Percentiles rank a stretch among this genome's conserved stretches.
These are phyloP conservation scores for Caenorhabditis plicata DNA, from an alignment of 2,888 invertebrate species.

Conservation along the genomic window DNA sequence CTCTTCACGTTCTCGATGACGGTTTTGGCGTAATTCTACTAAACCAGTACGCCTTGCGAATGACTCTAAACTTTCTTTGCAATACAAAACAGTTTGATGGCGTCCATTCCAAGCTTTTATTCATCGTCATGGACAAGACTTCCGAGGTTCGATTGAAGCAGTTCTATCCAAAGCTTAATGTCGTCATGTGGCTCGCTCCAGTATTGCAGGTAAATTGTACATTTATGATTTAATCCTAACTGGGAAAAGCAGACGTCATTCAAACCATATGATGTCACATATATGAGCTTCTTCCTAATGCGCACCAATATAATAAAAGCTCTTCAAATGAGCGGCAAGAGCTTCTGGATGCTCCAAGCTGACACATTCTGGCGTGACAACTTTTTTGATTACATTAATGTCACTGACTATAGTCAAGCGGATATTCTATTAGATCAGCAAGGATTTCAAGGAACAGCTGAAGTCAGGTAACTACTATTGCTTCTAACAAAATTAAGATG, in stretches of 20 bases:
- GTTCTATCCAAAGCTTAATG: conserved; percentile 34
- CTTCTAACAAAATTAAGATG: background rate
- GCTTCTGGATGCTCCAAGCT: conserved; percentile 54
- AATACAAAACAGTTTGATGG: conserved; percentile 35
- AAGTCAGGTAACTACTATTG: conserved; percentile 4
- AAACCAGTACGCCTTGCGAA: conserved; percentile 42
- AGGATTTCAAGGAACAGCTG: conserved; percentile 33
- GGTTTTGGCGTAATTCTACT: conserved; percentile 39
- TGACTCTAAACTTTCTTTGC: conserved; percentile 54
- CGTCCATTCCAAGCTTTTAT: conserved; percentile 36
- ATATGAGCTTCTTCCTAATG: conserved; percentile 56
- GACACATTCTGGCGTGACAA: conserved; percentile 49
- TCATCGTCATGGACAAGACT: conserved; percentile 46
- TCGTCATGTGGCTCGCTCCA: conserved; percentile 40
- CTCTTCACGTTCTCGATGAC: conserved; percentile 17
- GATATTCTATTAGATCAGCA: conserved; percentile 51
- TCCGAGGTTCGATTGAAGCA: conserved; percentile 31
- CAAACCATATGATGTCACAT: conserved; percentile 47
- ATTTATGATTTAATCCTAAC: background rate
- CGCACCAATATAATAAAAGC: conserved; percentile 51
- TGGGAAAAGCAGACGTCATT: conserved; percentile 32
- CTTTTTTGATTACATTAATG: conserved; percentile 22
- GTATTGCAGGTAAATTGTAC: conserved; percentile 36
- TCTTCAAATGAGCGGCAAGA: conserved; percentile 36
- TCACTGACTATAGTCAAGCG: background rate